These are phyloP conservation scores for Oncorhynchus nerka DNA, from an alignment of 2,113 vertebrate species.

Conservation along the genomic window DNA sequence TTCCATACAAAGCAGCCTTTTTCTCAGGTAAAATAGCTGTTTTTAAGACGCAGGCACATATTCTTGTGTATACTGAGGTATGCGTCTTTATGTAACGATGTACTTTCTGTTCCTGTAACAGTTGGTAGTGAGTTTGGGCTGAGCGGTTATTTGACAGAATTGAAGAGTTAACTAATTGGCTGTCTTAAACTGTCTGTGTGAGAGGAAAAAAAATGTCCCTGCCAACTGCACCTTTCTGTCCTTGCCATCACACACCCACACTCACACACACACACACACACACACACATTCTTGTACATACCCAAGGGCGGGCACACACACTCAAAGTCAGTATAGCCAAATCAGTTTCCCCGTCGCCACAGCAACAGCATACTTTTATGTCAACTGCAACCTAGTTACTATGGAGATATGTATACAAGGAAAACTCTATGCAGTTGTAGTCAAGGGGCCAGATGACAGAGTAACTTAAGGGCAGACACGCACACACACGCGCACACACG, in stretches of 20 bases:
- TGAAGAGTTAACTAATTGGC: constrained; percentile 70
- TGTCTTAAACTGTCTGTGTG: constrained; percentile 67
- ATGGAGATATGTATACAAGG: constrained; percentile 94
- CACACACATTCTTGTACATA: constrained; percentile 1
- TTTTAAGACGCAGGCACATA: constrained; percentile 70
- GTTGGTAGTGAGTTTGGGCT: constrained; percentile 14
- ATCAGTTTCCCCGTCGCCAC: constrained; percentile 91
- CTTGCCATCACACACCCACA: constrained; percentile 29
- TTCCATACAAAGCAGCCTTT: constrained; percentile 58
- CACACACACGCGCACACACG: not conserved
- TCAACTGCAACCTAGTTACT: constrained; percentile 91
- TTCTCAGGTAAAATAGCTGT: constrained; percentile 71
- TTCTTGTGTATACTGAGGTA: constrained; percentile 58
- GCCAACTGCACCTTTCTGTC: constrained; percentile 64
- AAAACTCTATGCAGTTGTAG: constrained; percentile 84
- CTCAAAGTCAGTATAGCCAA: constrained; percentile 74
- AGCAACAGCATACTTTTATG: constrained; percentile 96
- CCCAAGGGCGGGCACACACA: constrained; percentile 18
- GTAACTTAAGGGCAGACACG: constrained; percentile 64
- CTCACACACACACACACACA: not conserved
- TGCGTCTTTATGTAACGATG: not conserved
- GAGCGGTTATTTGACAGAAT: constrained; percentile 37
- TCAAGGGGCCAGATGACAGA: constrained; percentile 89
- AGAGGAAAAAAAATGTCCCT: constrained; percentile 65
- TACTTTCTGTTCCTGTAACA: not conserved